A percentile compares a stretch with the other conserved stretches of the same genome.
Conservation (phyloP, 2,888 invertebrate species). For the Merodon equestris region DNA sequence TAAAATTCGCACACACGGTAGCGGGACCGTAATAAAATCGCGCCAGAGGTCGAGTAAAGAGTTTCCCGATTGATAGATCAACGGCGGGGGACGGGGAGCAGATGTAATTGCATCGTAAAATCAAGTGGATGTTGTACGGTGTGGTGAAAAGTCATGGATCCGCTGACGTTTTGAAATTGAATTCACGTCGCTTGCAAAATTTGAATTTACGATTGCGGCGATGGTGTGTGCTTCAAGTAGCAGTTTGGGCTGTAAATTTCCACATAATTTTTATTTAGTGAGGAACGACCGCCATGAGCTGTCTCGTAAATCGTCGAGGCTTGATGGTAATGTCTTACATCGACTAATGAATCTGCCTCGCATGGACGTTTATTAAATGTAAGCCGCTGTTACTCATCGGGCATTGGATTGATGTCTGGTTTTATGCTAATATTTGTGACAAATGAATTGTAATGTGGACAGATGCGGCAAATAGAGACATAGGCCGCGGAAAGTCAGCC, state of each 20-base stretch:
- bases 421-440: too few relatives aligned
- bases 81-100: constrained; percentile 26
- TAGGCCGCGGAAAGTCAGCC: too few relatives aligned
- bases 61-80: constrained; percentile 51
- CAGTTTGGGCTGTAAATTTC: too few relatives aligned
- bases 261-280: constrained; percentile 2
- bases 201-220: constrained; percentile 40
- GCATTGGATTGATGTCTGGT: too few relatives aligned
- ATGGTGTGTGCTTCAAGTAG: background rate
- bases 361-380: too few relatives aligned
- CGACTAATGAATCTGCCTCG: background rate
- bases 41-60: constrained; percentile 12
- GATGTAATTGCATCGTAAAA: constrained; percentile 59
- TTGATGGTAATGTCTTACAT: background rate
- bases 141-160: background rate
- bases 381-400: too few relatives aligned
- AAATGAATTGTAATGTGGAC: too few relatives aligned
- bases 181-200: constrained; percentile 48
- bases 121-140: constrained; percentile 24
- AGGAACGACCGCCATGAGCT: background rate
- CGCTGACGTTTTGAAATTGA: constrained; percentile 27
- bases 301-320: background rate
- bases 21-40: too few relatives aligned
- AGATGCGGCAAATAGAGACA: too few relatives aligned
- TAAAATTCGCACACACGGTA: background rate